Base-by-base conservation (phyloP, 2,797 vertebrate genomes). In the Prunella strophiata region DNA sequence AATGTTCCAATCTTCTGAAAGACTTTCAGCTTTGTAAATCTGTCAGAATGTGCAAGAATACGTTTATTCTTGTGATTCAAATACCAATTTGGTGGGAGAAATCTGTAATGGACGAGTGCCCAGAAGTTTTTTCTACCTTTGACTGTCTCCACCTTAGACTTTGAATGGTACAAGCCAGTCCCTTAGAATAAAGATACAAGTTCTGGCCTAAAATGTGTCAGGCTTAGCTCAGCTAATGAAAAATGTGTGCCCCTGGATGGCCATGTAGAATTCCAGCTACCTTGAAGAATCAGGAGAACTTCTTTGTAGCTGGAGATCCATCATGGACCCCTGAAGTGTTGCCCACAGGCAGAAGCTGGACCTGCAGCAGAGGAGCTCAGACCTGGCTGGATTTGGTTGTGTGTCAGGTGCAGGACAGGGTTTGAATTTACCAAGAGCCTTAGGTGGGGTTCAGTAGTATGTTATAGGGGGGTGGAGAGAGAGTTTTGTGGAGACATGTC, bases 11-110 rank as follows among this genome's bases (percentile, higher is more conserved):
- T 70, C 13, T 67, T 51, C 51, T 72, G 70, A 84, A 92, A 63
- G 62, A 30, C 66, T 85, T 74, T 48, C 62, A 96, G 76, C 50
- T 89, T 94, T 85, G 47, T 36, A 26, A 66, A 72, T 91, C 29
- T 75, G 84, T 52, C 48, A 48, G 83, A 77, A 86, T 77, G 71
- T 34, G 58, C 42, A 90, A 85, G 55, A 80, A 36, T 55, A 38
- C 77, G 43, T 81, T 88, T 88, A 84, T 43, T 90, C 19, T 42
- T 84, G 36, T 82, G 47, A 68, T 67, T 88, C 62, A 81, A 73
- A n/a, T 80, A 55, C 43, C 7, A 4, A 6, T 66, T 67, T 71
- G 40, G 45, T 74, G 55, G 72, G 75, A 92, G 62, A 92, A 66
- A 16, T 30, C 40, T 78, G 22, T 66, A 38, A 59, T 57, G 68